Evolutionary conservation across 64 coral and sea anemone genomes (phyloP).

Genomic region (Pocillopora verrucosa): DNA sequence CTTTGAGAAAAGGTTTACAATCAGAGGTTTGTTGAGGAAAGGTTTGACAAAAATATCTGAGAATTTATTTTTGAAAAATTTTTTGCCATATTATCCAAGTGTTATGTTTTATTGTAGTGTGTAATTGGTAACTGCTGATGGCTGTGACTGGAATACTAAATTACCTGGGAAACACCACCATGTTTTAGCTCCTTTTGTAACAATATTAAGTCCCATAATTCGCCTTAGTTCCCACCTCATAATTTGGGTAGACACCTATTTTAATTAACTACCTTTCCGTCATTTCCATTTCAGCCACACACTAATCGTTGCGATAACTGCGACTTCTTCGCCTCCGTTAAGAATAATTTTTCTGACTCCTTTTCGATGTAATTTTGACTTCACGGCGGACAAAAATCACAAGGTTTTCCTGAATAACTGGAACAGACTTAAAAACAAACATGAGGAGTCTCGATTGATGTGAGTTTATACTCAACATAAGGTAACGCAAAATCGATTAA

Average conservation of each 20-base stretch:
- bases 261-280: constrained; percentile 23
- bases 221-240: too few species aligned
- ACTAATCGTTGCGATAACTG: constrained; percentile 73
- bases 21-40: background rate
- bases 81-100: too few species aligned
- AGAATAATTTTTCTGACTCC: constrained; percentile 29
- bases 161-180: too few species aligned
- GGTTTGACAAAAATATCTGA: too few species aligned
- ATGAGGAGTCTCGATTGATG: background rate
- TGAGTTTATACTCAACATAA: background rate
- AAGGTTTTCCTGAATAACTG: constrained; percentile 50
- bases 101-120: too few species aligned
- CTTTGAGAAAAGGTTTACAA: background rate
- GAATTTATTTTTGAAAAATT: too few species aligned
- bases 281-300: constrained; percentile 68
- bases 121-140: too few species aligned
- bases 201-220: too few species aligned
- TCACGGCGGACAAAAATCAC: constrained; percentile 72
- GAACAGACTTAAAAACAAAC: constrained; percentile 37
- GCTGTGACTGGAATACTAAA: too few species aligned
- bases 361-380: constrained; percentile 66
- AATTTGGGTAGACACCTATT: background rate
- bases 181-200: too few species aligned
- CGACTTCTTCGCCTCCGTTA: constrained; percentile 58
- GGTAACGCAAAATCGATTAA: background rate